Percentiles rank a stretch among this genome's conserved stretches.
Conservation (phyloP, 2,888 invertebrate species). For the Pseudoips prasinana region DNA sequence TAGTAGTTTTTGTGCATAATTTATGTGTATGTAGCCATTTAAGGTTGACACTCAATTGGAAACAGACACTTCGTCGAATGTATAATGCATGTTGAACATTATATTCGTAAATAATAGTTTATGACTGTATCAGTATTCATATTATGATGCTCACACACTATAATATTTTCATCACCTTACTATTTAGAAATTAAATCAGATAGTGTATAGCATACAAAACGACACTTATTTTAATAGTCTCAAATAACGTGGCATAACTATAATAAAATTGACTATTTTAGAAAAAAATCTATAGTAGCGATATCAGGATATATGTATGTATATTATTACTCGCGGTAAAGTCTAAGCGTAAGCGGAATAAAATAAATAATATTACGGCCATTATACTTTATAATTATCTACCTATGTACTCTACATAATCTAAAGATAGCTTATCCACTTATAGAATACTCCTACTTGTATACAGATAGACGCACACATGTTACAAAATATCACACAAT, state of each 20-base stretch:
- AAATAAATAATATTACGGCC: conserved; percentile 38
- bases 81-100: conserved; percentile 2
- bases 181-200: too few relatives aligned
- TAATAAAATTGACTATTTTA: too few relatives aligned
- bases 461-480: conserved; percentile 29
- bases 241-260: too few relatives aligned
- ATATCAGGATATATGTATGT: too few relatives aligned
- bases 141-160: too few relatives aligned
- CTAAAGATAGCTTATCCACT: conserved; percentile 43
- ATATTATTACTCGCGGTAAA: too few relatives aligned
- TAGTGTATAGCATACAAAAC: too few relatives aligned
- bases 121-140: background rate
- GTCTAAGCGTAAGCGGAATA: too few relatives aligned
- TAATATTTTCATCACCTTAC: too few relatives aligned
- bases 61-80: conserved; percentile 2
- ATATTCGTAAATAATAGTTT: background rate
- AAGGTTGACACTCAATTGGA: conserved; percentile 8
- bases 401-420: conserved; percentile 35
- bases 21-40: conserved; percentile 3
- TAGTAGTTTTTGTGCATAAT: conserved; percentile 15
- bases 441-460: conserved; percentile 38
- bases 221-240: too few relatives aligned
- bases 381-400: conserved; percentile 37
- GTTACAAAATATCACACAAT: conserved; percentile 5
- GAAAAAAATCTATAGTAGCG: too few relatives aligned